A percentile compares a stretch with the other conserved stretches of the same genome.
phyloP scores from a whole-genome alignment of 64 coral and sea anemone species.

The Dendronephthya gigantea region DNA sequence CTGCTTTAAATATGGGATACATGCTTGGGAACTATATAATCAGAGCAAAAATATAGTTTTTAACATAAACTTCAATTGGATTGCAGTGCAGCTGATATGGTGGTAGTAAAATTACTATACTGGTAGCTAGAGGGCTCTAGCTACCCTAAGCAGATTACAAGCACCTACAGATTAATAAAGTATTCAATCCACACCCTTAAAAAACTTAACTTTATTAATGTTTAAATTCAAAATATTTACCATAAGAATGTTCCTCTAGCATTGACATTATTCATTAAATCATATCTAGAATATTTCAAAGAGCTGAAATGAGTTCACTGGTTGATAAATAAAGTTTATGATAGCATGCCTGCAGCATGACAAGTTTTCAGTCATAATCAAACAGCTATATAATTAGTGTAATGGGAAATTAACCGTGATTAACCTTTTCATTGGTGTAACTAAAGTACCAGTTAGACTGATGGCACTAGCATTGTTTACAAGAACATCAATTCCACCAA shows the following conservation, averaged over 20 bases:
- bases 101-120: too few relatives aligned
- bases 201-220: too few relatives aligned
- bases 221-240: slow-evolving; percentile 28
- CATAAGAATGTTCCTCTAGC: slow-evolving; percentile 80
- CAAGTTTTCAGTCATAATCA: neutral
- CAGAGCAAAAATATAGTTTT: neutral
- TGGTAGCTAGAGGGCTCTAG: too few relatives aligned
- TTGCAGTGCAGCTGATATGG: neutral
- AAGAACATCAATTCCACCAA: slow-evolving; percentile 93
- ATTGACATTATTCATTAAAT: slow-evolving; percentile 86
- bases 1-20: slow-evolving; percentile 74
- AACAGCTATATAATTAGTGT: neutral
- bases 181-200: too few relatives aligned
- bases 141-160: too few relatives aligned
- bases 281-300: slow-evolving; percentile 70
- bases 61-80: too few relatives aligned
- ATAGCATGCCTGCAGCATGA: too few relatives aligned
- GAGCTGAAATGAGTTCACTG: too few relatives aligned
- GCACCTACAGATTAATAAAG: too few relatives aligned
- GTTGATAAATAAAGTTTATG: too few relatives aligned
- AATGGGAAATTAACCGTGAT: neutral
- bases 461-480: slow-evolving; percentile 93
- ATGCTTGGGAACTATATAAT: slow-evolving; percentile 59
- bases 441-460: slow-evolving; percentile 55
- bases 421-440: slow-evolving; percentile 77